phyloP scores from a whole-genome alignment of 2,888 invertebrate species.

The Cheilosia vernalis region DNA sequence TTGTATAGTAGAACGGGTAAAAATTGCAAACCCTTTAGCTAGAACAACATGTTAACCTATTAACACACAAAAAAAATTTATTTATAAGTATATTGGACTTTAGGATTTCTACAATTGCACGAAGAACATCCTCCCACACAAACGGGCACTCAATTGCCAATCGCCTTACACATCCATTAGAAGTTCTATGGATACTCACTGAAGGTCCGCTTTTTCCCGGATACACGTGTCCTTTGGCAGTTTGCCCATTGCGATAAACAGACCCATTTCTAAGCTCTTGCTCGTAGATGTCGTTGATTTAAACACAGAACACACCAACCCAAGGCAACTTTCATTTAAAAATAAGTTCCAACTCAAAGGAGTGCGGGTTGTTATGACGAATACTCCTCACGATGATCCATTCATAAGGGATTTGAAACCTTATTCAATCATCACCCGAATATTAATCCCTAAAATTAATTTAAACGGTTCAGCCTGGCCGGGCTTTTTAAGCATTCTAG shows the following conservation, averaged over 20 bases:
- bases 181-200: background rate
- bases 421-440: background rate
- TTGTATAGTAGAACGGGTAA: too few relatives aligned
- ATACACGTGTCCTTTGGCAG: too few relatives aligned
- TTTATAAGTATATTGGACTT: too few relatives aligned
- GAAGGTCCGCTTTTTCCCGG: constrained; percentile 8
- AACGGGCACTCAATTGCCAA: background rate
- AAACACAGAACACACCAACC: background rate
- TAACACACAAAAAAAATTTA: too few relatives aligned
- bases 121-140: background rate
- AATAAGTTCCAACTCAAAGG: background rate
- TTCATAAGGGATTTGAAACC: background rate
- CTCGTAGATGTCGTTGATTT: background rate
- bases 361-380: background rate
- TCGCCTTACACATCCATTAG: background rate
- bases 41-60: too few relatives aligned
- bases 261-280: too few relatives aligned
- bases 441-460: constrained; percentile 8
- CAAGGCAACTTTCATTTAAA: background rate
- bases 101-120: background rate
- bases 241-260: constrained; percentile 26
- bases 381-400: background rate
- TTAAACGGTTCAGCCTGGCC: background rate
- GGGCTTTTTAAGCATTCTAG: too few relatives aligned
- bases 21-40: too few relatives aligned